These are phyloP conservation scores for Drosophila busckii DNA, from an alignment of 1,140 invertebrate genomes.

Conservation along the genomic window DNA sequence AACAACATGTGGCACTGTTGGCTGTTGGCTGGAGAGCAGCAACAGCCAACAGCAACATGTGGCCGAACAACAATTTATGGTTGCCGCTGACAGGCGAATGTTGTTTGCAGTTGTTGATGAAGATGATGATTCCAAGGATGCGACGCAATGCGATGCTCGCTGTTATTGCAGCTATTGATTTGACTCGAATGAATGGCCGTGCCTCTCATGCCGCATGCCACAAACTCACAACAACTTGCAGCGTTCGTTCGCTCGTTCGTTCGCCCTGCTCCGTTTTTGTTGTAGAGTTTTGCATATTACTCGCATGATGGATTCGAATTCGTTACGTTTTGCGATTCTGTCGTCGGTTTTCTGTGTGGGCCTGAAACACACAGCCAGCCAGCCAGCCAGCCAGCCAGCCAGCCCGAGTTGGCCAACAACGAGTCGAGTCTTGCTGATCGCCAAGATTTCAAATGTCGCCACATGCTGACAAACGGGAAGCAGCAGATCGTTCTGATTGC, in stretches of 20 bases:
- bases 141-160: slow-evolving; percentile 26
- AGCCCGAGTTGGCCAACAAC: not conserved
- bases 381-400: too few relatives aligned
- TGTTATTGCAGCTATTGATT: slow-evolving; percentile 50
- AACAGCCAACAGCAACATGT: slow-evolving; percentile 58
- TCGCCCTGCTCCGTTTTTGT: not conserved
- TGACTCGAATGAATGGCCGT: slow-evolving; percentile 45
- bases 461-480: slow-evolving; percentile 44
- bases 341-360: slow-evolving; percentile 59
- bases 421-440: not conserved
- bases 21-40: too few relatives aligned
- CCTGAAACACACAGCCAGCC: slow-evolving; percentile 30
- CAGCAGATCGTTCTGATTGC: slow-evolving; percentile 15
- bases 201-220: slow-evolving; percentile 8
- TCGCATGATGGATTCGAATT: slow-evolving; percentile 68
- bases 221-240: not conserved
- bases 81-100: slow-evolving; percentile 76
- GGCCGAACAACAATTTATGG: slow-evolving; percentile 77
- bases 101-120: slow-evolving; percentile 77
- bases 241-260: not conserved
- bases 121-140: slow-evolving; percentile 77
- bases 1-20: slow-evolving; percentile 3
- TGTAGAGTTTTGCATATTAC: slow-evolving; percentile 66
- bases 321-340: slow-evolving; percentile 36
- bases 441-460: slow-evolving; percentile 29